Evolutionary conservation across 2,113 vertebrate genomes (phyloP), one percentile per base, ranked within the genome.

Genomic region (Propithecus coquereli): DNA sequence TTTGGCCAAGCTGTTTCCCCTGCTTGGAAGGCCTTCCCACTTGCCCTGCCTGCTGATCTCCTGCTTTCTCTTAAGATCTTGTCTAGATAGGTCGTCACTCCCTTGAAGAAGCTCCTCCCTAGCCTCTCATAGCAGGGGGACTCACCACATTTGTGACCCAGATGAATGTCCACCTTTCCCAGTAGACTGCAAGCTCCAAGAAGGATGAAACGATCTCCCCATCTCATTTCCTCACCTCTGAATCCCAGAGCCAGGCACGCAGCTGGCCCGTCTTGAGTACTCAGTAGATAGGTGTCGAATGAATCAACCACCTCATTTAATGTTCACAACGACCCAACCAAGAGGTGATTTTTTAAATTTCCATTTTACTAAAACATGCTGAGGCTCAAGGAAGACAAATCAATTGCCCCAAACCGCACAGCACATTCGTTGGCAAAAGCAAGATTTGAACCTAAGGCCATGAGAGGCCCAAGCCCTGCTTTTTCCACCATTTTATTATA

Each of bases 171-270:
- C 30, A 40, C 37, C 25, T 61, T 18, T 12, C 17, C 25, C 68
- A 52, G 11, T 66, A 43, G 50, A 61, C 82, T 54, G 14, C 20
- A 61, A 50, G 45, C n/a, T 40, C 79, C 5, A 4, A 32, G 22
- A 22, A 2, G 73, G 9, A 16, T 0, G 3, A 74, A 23, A 37
- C 2, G 30, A 5, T 13, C 13, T 9, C 54, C 65, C 14, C 6
- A 0, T 34, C 47, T 25, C 83, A 37, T 50, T 16, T 52, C 81
- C 70, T 89, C 20, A 10, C 30, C 50, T 93, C 73, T 59, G 43
- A 47, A 87, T n/a, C 82, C 45, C 74, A 54, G 27, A 13, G 14
- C 63, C 2, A 2, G 4, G 37, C 50, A 20, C 16, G 47, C 54
- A 45, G 32, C 52, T 5, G 14, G 50, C 57, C 50, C 14, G 1